phyloP scores from a whole-genome alignment of 2,888 invertebrate genomes.

The Acanthopleura granulata region DNA sequence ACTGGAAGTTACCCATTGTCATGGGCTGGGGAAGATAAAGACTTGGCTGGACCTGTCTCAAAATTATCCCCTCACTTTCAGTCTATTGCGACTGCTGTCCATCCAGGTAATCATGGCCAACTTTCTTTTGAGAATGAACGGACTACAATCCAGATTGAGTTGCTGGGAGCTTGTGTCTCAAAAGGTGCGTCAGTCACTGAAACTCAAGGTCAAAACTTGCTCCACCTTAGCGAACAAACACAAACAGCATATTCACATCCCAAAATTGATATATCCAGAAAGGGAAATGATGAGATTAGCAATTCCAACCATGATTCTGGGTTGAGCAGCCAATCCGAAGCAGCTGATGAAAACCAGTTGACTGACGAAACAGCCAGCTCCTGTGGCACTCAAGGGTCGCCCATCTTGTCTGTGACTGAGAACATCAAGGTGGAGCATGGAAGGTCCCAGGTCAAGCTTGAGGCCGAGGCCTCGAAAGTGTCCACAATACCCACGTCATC shows the following conservation, averaged over 20 bases:
- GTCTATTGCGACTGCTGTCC: background rate
- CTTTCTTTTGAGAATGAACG: background rate
- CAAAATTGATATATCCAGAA: background rate
- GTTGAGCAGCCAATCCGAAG: slow-evolving; percentile 59
- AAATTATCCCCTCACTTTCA: background rate
- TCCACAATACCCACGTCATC: background rate
- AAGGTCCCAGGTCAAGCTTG: background rate
- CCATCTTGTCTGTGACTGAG: background rate
- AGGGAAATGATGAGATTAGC: slow-evolving; percentile 14
- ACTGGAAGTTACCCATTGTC: slow-evolving; percentile 15
- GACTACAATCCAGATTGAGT: background rate
- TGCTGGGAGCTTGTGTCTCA: background rate
- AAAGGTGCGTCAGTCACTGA: background rate
- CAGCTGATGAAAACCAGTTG: slow-evolving; percentile 60
- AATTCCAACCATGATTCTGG: slow-evolving; percentile 58
- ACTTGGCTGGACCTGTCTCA: background rate
- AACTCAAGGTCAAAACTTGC: background rate
- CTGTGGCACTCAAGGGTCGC: slow-evolving; percentile 14
- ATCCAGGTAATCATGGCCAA: background rate
- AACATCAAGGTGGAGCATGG: background rate
- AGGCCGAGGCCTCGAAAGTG: background rate
- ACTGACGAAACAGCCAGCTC: slow-evolving; percentile 57
- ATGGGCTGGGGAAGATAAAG: background rate
- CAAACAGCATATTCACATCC: background rate
- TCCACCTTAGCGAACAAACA: background rate